These are phyloP conservation scores for Mya arenaria DNA, from an alignment of 1,140 invertebrate genomes.

Conservation along the genomic window DNA sequence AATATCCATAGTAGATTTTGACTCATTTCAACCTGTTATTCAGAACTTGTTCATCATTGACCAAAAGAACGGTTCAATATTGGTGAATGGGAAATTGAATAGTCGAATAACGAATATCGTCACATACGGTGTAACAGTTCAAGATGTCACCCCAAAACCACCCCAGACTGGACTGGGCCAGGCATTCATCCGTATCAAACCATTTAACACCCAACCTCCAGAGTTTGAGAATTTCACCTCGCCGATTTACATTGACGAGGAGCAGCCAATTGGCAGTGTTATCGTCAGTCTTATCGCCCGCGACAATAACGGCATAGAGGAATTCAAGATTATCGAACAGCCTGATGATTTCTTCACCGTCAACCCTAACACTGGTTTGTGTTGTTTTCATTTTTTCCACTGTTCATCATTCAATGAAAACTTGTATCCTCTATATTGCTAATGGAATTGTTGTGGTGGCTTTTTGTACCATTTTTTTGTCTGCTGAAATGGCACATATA, in stretches of 20 bases:
- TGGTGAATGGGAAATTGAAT: slow-evolving; percentile 3
- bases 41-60: slow-evolving; percentile 40
- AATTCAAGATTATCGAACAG: slow-evolving; percentile 65
- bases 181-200: slow-evolving; percentile 10
- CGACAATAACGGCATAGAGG: slow-evolving; percentile 86
- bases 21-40: too few relatives aligned
- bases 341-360: slow-evolving; percentile 84
- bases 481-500: too few relatives aligned
- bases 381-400: too few relatives aligned
- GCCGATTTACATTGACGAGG: slow-evolving; percentile 86
- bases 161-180: slow-evolving; percentile 13
- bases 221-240: slow-evolving; percentile 11
- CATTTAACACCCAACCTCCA: slow-evolving; percentile 28
- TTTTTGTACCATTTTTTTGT: too few relatives aligned
- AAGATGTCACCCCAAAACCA: background rate
- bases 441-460: too few relatives aligned
- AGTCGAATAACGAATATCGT: slow-evolving; percentile 18
- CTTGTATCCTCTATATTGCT: too few relatives aligned
- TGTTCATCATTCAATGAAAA: too few relatives aligned
- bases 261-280: slow-evolving; percentile 90
- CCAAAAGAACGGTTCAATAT: slow-evolving; percentile 18
- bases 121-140: slow-evolving; percentile 10
- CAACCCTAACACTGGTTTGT: slow-evolving; percentile 83
- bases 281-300: slow-evolving; percentile 90
- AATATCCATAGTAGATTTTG: too few relatives aligned